Conservation (phyloP, 2,113 vertebrate genomes). For the Trachemys scripta region DNA sequence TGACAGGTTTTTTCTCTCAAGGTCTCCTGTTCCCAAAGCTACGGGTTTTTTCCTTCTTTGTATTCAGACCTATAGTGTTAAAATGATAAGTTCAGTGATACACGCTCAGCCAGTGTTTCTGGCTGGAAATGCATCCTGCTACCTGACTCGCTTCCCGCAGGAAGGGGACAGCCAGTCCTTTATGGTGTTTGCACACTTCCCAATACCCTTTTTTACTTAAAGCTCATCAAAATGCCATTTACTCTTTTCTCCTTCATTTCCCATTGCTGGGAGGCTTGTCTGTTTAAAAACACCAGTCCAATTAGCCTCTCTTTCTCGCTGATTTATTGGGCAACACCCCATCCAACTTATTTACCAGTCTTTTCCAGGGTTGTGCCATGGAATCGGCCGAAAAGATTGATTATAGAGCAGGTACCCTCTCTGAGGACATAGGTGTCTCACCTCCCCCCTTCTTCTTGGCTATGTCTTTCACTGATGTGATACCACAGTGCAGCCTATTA, state of each 20-base stretch:
- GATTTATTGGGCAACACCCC: neutral
- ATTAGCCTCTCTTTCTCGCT: neutral
- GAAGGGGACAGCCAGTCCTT: neutral
- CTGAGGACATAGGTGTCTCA: neutral
- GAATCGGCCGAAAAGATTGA: neutral
- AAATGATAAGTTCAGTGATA: constrained; percentile 33
- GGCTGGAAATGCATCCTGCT: constrained; percentile 21
- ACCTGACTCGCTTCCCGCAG: constrained; percentile 20
- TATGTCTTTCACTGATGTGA: neutral
- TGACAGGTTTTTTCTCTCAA: constrained; percentile 57
- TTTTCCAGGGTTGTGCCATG: neutral
- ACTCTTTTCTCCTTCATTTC: constrained; percentile 37
- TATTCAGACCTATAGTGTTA: constrained; percentile 69
- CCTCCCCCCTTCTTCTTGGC: neutral
- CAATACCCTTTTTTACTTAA: constrained; percentile 26
- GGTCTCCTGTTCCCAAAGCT: constrained; percentile 61
- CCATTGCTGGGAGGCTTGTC: constrained; percentile 45
- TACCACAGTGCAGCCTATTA: neutral
- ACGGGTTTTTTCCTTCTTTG: constrained; percentile 66
- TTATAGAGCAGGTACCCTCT: neutral
- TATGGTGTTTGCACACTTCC: neutral
- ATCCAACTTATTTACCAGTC: neutral
- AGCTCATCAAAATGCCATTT: constrained; percentile 43
- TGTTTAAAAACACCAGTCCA: constrained; percentile 22
- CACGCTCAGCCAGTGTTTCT: constrained; percentile 1